Evolutionary conservation across 2,797 vertebrate species (phyloP), one percentile per base, ranked within the genome.

Genomic region (Acomys russatus): DNA sequence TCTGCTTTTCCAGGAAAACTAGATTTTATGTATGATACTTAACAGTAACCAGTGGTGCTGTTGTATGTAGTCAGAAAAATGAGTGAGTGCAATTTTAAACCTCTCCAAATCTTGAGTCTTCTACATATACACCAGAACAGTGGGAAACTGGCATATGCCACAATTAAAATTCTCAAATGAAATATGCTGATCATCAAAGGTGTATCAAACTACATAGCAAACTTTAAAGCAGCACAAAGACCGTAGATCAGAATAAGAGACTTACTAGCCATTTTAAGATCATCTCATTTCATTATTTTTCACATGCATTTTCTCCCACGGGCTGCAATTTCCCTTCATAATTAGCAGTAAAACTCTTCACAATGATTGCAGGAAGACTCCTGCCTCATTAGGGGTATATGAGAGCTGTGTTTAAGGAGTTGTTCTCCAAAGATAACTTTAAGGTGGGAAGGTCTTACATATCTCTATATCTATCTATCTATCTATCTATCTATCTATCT

Each of bases 291-390:
- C 51, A 87, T 94, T 80, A 84, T 44, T 94, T 87, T 94, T 68
- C 61, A 88, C 1, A 86, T 51, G 20, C 15, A 61, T 66, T 88
- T 70, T 25, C 22, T 30, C 63, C 56, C 0, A 87, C 4, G 14
- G n/a, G 14, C 9, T 91, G 20, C 54, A 35, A 71, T 88, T 91
- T 95, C 23, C 87, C 35, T 86, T 77, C 35, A 73, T 85, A 96
- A 95, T 90, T 91, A 95, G 25, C 49, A 94, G 15, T 92, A 82
- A 92, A 96, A 90, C 2, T 44, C 76, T 92, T 96, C 68, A 91
- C 94, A 96, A 92, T 93, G 88, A 96, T 94, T 94, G 33, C 38
- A 28, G 28, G n/a, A 35, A 93, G 44, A 78, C 6, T 61, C 82
- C 9, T 92, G n/a, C 30, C 38, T 91, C 49, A 38, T 96, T 94